Base-by-base conservation (phyloP, 2,113 vertebrate genomes). In the Rhombomys opimus region DNA sequence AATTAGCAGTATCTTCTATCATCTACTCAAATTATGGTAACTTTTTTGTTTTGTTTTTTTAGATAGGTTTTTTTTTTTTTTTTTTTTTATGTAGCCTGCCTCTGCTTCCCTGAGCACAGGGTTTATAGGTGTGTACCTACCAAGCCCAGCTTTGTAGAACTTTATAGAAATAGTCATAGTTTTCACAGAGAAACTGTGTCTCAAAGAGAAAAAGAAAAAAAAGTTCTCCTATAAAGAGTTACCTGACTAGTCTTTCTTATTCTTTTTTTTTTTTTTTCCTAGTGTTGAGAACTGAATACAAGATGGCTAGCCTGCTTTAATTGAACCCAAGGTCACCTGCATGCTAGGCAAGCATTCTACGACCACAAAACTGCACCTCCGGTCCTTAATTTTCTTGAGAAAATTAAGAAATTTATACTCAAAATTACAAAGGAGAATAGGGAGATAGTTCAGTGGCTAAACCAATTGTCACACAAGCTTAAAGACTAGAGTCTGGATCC, bases 1-100 rank as follows among this genome's bases (percentile, higher is more conserved):
- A 70, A 78, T 91, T 94, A 93, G 78, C 41, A 90, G 54, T 63
- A 90, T 63, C 30, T 95, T 91, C 90, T 35, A 32, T 32, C 22
- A 25, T 96, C 65, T 32, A 75, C 5, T 82, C 50, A 92, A 35
- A 11, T 17, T 4, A 78, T 78, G 14, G 75, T 90, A 95, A 89
- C 18, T 52, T 92, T 38, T 88, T 72, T 87, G n/a, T 87, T 68
- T 68, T 68, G 27, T 27, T 30, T 8, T 65, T 65, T 65, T 27
- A 57, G 54, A 57, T 10, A 57, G 54, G 54, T 14, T 57, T 65
- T 65, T 65, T 9, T 27, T 6, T 63, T 63, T 63, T 22, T 63
- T 63, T 65, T 65, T 14, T 68, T 93, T 91, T 61, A 89, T 46
- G 46, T 46, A 46, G 54, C 54, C 54, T 57, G 54, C 54, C 14